Conservation (phyloP, 2,113 vertebrate species). For the Psettodes erumei region DNA sequence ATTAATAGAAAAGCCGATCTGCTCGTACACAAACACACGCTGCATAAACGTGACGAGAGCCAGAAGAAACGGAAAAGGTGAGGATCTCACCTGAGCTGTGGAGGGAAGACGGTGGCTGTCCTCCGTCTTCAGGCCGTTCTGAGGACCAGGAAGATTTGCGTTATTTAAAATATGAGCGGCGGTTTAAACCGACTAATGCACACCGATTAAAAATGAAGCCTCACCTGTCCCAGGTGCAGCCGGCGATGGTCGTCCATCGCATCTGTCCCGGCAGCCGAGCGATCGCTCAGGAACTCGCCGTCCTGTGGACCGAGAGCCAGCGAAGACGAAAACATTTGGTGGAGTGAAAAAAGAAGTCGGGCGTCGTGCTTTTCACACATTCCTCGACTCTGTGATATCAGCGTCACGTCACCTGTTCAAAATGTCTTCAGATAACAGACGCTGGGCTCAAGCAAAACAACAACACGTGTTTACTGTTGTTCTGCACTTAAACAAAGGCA, state of each 20-base stretch:
- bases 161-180: neutral
- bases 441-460: no score
- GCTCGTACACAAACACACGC: neutral
- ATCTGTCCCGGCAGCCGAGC: conserved; percentile 17
- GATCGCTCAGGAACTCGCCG: neutral
- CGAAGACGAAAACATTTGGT: no score
- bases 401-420: neutral
- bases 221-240: conserved; percentile 28
- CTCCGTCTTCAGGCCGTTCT: neutral
- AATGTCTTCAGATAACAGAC: no score
- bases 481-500: neutral
- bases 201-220: neutral
- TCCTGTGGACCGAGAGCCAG: conserved; percentile 25
- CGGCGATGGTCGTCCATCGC: neutral
- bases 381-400: fast-evolving
- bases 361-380: neutral
- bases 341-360: neutral
- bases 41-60: no score
- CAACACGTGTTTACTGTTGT: neutral
- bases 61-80: conserved; percentile 2
- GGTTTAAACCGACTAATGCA: neutral
- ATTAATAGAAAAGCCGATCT: conserved; percentile 17
- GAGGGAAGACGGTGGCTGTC: neutral
- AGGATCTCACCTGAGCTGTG: conserved; percentile 2
- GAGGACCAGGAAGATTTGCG: neutral